phyloP scores from a whole-genome alignment of 2,888 invertebrate genomes.

The Diplolepis rosae region DNA sequence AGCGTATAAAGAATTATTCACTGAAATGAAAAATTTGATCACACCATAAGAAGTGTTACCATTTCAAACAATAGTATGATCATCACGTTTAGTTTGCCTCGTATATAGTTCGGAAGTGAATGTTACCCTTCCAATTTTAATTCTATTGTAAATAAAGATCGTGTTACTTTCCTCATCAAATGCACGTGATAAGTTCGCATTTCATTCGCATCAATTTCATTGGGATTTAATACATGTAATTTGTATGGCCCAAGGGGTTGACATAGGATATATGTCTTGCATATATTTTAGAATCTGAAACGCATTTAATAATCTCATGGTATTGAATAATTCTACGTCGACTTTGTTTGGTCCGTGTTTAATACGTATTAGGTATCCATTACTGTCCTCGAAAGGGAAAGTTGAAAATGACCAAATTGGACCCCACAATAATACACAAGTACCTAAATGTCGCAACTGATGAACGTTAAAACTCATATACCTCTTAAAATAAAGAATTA shows the following conservation, averaged over 20 bases:
- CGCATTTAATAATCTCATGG: constrained; percentile 9
- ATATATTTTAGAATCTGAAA: not conserved
- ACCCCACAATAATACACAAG: constrained; percentile 30
- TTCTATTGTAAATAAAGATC: not conserved
- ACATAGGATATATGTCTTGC: not conserved
- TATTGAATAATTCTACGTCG: constrained; percentile 32
- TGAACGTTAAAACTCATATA: constrained; percentile 36
- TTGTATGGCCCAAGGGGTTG: not conserved
- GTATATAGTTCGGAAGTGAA: constrained; percentile 30
- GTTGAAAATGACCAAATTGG: constrained; percentile 33
- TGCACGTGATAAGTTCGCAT: not conserved
- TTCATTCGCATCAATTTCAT: not conserved
- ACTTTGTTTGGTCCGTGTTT: constrained; percentile 36
- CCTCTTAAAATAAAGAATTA: constrained; percentile 15
- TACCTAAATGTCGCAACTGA: constrained; percentile 29
- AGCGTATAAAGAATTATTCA: not conserved
- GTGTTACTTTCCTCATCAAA: not conserved
- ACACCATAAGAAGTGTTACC: not conserved
- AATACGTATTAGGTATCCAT: constrained; percentile 26
- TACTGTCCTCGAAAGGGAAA: constrained; percentile 37
- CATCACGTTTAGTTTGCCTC: constrained; percentile 11
- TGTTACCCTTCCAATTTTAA: constrained; percentile 7
- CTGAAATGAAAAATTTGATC: not conserved
- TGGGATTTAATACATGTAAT: not conserved
- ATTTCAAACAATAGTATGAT: constrained; percentile 12